phyloP scores from a whole-genome alignment of 2,797 vertebrate genomes.

The Cyprinodon diabolis region DNA sequence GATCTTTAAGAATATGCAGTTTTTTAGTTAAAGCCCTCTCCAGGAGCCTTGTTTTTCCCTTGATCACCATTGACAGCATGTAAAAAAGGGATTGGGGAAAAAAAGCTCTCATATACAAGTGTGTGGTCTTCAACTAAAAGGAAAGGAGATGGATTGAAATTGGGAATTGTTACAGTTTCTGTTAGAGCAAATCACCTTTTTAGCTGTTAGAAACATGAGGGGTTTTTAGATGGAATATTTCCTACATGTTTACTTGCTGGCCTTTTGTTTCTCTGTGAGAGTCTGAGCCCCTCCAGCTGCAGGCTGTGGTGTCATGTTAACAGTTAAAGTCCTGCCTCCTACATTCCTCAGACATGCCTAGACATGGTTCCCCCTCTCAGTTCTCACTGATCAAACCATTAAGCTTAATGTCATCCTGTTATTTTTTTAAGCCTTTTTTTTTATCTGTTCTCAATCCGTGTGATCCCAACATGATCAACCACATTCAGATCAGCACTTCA shows the following conservation, averaged over 20 bases:
- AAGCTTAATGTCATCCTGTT: neutral
- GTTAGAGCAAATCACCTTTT: neutral
- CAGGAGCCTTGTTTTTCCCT: conserved; percentile 54
- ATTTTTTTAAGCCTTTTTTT: neutral
- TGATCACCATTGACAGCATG: conserved; percentile 40
- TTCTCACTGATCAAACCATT: conserved; percentile 20
- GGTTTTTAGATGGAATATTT: conserved; percentile 9
- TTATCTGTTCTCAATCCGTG: neutral
- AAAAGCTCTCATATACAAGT: conserved; percentile 33
- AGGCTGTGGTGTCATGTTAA: conserved; percentile 63
- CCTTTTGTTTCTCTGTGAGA: conserved; percentile 9
- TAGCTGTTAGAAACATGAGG: neutral
- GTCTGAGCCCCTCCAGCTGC: conserved; percentile 54
- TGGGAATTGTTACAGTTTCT: conserved; percentile 20
- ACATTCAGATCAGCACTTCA: conserved; percentile 46
- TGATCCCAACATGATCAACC: conserved; percentile 53
- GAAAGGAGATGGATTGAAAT: conserved; percentile 15
- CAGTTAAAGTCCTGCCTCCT: conserved; percentile 46
- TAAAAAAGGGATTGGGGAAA: conserved; percentile 34
- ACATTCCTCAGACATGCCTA: conserved; percentile 69
- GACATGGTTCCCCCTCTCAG: conserved; percentile 40
- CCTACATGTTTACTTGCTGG: neutral
- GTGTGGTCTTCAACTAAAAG: conserved; percentile 34
- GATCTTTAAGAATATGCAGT: conserved; percentile 49
- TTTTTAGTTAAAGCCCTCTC: conserved; percentile 57